phyloP scores from a whole-genome alignment of 1,140 invertebrate species.

The Zophobas atratus region DNA sequence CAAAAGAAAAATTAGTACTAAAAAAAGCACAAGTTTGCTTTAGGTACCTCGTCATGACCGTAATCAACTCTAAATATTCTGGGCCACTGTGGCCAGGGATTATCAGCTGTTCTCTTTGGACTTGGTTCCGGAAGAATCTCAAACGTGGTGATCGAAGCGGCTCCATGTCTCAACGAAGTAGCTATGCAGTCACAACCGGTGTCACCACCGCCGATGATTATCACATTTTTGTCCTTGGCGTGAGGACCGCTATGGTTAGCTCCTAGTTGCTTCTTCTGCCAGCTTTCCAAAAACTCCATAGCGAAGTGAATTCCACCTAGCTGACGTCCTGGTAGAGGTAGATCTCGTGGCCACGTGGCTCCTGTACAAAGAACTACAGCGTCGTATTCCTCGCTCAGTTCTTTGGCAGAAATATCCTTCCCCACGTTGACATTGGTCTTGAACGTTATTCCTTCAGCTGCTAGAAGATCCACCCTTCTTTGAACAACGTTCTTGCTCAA shows the following conservation, averaged over 20 bases:
- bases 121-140: slow-evolving; percentile 97
- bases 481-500: slow-evolving; percentile 94
- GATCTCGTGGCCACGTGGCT: slow-evolving; percentile 96
- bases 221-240: slow-evolving; percentile 95
- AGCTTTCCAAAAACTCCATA: slow-evolving; percentile 97
- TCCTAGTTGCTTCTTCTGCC: slow-evolving; percentile 96
- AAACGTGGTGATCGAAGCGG: slow-evolving; percentile 96
- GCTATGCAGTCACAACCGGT: slow-evolving; percentile 99
- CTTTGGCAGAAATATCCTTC: slow-evolving; percentile 88
- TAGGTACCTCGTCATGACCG: slow-evolving; percentile 94
- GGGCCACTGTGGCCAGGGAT: slow-evolving; percentile 99
- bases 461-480: slow-evolving; percentile 89
- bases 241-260: slow-evolving; percentile 72
- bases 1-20: slow-evolving; percentile 17
- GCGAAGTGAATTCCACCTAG: slow-evolving; percentile 93
- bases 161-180: slow-evolving; percentile 96
- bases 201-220: slow-evolving; percentile 98
- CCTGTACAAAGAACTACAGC: slow-evolving; percentile 93
- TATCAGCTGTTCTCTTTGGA: slow-evolving; percentile 82
- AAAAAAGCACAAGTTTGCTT: slow-evolving; percentile 1
- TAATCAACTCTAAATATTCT: slow-evolving; percentile 98
- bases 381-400: slow-evolving; percentile 80
- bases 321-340: slow-evolving; percentile 79
- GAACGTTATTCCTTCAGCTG: slow-evolving; percentile 93
- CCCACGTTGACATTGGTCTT: slow-evolving; percentile 93